Base-by-base conservation (phyloP, 2,113 vertebrate genomes). In the Tenrec ecaudatus region DNA sequence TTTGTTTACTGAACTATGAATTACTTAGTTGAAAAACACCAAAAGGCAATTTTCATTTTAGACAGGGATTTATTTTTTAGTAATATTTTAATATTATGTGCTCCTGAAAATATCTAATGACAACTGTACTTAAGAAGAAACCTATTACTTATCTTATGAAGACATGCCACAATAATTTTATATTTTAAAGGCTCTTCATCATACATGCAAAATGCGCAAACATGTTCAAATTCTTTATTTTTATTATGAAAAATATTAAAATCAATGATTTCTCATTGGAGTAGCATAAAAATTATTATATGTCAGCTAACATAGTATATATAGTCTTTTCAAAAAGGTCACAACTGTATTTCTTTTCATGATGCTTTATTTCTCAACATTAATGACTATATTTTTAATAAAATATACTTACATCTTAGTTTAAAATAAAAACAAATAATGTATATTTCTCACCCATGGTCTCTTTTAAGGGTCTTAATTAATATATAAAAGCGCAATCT, bases 121-220 rank as follows among this genome's bases (percentile, higher is more conserved):
- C 15, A 66, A 40, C 14, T 64, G 3, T 3, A 87, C 43, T 38
- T 16, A 62, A 10, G 95, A 95, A 9, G 94, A 83, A 92, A 89
- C 3, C 71, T 0, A 85, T 53, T 33, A 19, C 38, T 66, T 27
- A 1, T 43, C 79, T 78, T 93, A 90, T 78, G 17, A 92, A 87
- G 25, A 53, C 38, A 10, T 77, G 40, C 91, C 85, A 7, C 12
- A 12, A 60, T 2, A 62, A 20, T 25, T 22, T 22, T 62, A 62
- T 62, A 19, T 62, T 62, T 62, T 62, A 62, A 62, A 62, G 12
- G 60, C 5, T 62, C 2, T 53, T 53, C 47, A 62, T 62, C 17
- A 62, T 62, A 62, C 14, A 53, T 53, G 47, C 38, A 82, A 4
- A 36, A 12, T 40, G 36, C 68, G 88, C 79, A 94, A 17, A 86